These are phyloP conservation scores for Lasius fuliginosus DNA, from an alignment of 2,888 invertebrate genomes.

Conservation along the genomic window DNA sequence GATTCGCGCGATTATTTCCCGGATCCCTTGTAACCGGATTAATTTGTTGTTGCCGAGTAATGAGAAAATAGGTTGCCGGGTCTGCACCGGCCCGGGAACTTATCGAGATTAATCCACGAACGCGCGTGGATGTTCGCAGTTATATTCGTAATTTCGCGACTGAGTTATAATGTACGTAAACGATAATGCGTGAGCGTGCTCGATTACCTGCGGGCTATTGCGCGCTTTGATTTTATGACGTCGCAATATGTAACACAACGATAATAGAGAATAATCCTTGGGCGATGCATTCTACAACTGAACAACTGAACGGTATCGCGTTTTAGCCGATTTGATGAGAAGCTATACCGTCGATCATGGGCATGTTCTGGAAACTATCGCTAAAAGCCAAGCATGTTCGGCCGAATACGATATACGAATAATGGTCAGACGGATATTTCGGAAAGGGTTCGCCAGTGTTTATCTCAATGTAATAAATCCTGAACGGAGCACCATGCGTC, in stretches of 20 bases:
- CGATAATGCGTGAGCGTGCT: constrained; percentile 30
- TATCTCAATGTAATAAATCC: constrained; percentile 30
- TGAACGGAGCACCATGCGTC: neutral
- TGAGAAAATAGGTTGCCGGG: constrained; percentile 14
- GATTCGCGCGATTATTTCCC: constrained; percentile 11
- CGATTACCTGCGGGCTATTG: constrained; percentile 1
- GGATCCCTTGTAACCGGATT: constrained; percentile 26
- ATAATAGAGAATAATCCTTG: constrained; percentile 50
- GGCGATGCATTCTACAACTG: constrained; percentile 18
- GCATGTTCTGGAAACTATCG: constrained; percentile 34
- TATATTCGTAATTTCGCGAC: constrained; percentile 19
- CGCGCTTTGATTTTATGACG: constrained; percentile 36
- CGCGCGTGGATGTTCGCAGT: constrained; percentile 1
- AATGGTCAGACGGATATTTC: constrained; percentile 18
- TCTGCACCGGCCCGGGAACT: neutral
- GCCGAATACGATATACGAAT: neutral
- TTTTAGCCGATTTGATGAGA: constrained; percentile 41
- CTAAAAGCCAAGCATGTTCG: constrained; percentile 26
- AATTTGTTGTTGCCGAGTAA: constrained; percentile 38
- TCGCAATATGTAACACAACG: constrained; percentile 32
- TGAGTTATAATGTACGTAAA: constrained; percentile 22
- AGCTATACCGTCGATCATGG: constrained; percentile 48
- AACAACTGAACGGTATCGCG: constrained; percentile 25
- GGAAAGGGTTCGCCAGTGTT: neutral
- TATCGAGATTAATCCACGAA: constrained; percentile 20